Base-by-base conservation (phyloP, 2,888 invertebrate genomes). In the Drosophila greeni region DNA sequence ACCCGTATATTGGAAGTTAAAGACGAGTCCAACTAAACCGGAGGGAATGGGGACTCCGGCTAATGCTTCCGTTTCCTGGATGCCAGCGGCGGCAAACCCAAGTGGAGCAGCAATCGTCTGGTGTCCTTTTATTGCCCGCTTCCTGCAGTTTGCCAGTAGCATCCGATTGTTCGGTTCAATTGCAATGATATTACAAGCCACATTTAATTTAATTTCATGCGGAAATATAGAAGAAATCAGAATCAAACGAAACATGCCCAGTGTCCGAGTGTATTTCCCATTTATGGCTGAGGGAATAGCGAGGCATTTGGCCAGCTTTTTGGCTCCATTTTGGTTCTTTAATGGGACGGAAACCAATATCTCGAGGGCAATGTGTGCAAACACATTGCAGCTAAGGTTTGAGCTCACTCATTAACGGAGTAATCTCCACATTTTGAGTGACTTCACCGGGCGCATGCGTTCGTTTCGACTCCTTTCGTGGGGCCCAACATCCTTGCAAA, bases 191-290 rank as follows among this genome's bases (percentile, higher is more conserved):
- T 80, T 80, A 84, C 79, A 84, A 76, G 80, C 72, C 61, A 84
- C 82, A 84, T 84, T 80, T 84, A 84, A 80, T 80, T 80, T 80
- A 73, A 80, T 84, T 80, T 82, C 72, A 62, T 72, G 68, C 64
- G 82, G 74, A 80, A 82, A 82, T 82, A 74, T 73, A 73, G 74
- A 70, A 73, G 45, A 62, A 56, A 42, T 67, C 51, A 36, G 34
- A 69, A 61, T 24, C 45, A 62, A 56, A 39, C 40, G 52, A 52
- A 64, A 64, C 42, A 64, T 24, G 39, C 24, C 45, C 18, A 31
- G 43, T 39, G 60, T 29, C 45, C 60, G 37, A 20, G 14, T 7
- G 39, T 23, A 53, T 31, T 53, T 16, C 16, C 34, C 53, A 31
- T 33, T 56, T 31, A 23, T 29, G 16, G 23, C 29, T 33, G 9